Percentiles rank a stretch among this genome's conserved stretches.
phyloP scores from a whole-genome alignment of 2,113 vertebrate species.

The Protobothrops flavoviridis region DNA sequence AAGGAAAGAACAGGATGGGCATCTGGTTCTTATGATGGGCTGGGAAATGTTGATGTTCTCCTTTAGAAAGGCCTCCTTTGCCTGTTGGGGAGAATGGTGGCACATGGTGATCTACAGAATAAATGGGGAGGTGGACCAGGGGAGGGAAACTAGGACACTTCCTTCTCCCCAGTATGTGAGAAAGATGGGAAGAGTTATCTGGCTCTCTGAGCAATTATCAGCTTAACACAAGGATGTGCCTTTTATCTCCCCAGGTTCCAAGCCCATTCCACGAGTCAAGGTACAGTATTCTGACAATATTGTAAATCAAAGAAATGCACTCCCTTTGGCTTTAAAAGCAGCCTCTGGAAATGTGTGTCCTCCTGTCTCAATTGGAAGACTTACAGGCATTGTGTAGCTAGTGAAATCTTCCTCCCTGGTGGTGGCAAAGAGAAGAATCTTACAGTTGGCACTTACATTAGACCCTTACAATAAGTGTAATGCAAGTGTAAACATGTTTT shows the following conservation, averaged over 20 bases:
- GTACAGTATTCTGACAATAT: constrained; percentile 56
- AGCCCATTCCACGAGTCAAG: constrained; percentile 67
- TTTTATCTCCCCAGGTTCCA: constrained; percentile 59
- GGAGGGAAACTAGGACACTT: not conserved
- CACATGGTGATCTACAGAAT: not conserved
- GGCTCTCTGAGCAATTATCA: not conserved
- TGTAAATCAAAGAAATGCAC: not conserved
- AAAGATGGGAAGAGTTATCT: not conserved
- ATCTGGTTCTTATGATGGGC: not conserved
- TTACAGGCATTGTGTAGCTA: not conserved
- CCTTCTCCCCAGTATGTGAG: not conserved
- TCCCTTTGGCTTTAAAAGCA: not conserved
- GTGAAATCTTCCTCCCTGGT: not conserved
- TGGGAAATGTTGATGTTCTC: not conserved
- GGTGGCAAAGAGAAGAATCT: not conserved
- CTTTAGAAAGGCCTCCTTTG: not conserved
- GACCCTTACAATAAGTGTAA: not conserved
- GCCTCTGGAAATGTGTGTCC: not conserved
- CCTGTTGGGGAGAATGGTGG: not conserved
- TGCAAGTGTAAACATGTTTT: not conserved
- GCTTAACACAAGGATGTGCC: not conserved
- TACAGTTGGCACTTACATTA: not conserved
- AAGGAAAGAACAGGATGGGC: not conserved
- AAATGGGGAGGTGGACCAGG: not conserved
- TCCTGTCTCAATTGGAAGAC: not conserved